Percentiles rank a stretch among this genome's conserved stretches.
These are phyloP conservation scores for Syritta pipiens DNA, from an alignment of 2,888 invertebrate genomes.

Conservation along the genomic window DNA sequence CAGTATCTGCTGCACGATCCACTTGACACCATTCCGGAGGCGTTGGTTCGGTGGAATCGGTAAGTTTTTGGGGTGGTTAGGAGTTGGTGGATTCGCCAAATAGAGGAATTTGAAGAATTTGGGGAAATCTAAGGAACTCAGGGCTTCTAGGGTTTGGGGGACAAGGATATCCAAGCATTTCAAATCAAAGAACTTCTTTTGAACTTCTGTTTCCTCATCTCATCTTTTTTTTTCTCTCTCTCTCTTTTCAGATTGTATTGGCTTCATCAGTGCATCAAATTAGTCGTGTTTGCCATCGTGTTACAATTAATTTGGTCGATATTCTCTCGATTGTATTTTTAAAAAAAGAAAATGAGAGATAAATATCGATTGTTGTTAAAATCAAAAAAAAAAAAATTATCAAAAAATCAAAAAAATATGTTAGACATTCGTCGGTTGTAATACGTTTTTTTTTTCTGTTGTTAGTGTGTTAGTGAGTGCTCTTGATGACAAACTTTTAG, in stretches of 20 bases:
- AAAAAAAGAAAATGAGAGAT: background rate
- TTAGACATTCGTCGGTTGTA: too few species aligned
- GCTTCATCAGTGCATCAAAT: slow-evolving; percentile 79
- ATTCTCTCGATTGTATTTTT: slow-evolving; percentile 60
- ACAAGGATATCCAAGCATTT: too few species aligned
- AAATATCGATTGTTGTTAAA: too few species aligned
- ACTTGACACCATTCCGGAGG: slow-evolving; percentile 85
- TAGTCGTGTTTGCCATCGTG: slow-evolving; percentile 73
- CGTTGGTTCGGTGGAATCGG: slow-evolving; percentile 82
- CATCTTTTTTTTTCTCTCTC: slow-evolving; percentile 10
- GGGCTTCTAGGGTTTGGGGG: slow-evolving; percentile 18
- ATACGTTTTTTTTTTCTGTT: too few species aligned
- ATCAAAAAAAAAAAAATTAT: too few species aligned
- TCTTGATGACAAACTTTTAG: too few species aligned
- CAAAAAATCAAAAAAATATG: too few species aligned
- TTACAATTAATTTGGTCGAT: slow-evolving; percentile 71
- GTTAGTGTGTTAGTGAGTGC: too few species aligned
- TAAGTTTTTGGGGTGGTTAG: slow-evolving; percentile 73
- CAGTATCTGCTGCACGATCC: slow-evolving; percentile 90
- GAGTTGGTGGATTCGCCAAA: slow-evolving; percentile 70
- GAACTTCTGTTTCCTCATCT: slow-evolving; percentile 64
- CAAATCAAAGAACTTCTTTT: too few species aligned
- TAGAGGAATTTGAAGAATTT: slow-evolving; percentile 71
- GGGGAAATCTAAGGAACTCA: slow-evolving; percentile 58
- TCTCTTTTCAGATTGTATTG: slow-evolving; percentile 79